Conservation (phyloP, 2,888 invertebrate species). For the Adelognathus sp. region DNA sequence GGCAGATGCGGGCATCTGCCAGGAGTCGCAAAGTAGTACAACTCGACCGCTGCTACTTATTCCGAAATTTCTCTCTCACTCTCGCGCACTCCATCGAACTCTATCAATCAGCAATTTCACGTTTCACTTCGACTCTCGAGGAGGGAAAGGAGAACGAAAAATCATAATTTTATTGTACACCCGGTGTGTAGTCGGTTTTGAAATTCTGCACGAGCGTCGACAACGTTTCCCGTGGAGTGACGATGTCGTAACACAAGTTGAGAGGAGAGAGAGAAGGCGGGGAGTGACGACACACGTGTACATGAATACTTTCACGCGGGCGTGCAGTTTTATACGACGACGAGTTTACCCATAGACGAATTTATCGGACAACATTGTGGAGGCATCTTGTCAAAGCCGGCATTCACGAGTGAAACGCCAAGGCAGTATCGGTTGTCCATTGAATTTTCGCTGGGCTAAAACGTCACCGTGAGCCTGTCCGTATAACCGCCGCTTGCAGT, state of each 20-base stretch:
- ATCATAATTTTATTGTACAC: too few species aligned
- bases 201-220: too few species aligned
- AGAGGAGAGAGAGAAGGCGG: neutral
- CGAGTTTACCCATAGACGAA: constrained; percentile 50
- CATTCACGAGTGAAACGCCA: constrained; percentile 38
- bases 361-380: constrained; percentile 57
- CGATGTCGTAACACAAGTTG: too few species aligned
- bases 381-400: constrained; percentile 46
- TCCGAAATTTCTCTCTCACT: constrained; percentile 37
- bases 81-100: constrained; percentile 54
- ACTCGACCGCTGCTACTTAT: constrained; percentile 53
- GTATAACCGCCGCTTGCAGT: too few species aligned
- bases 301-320: constrained; percentile 55
- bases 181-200: too few species aligned
- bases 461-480: constrained; percentile 39
- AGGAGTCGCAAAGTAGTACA: constrained; percentile 60
- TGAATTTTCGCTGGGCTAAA: too few species aligned
- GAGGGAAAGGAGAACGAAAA: neutral
- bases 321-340: constrained; percentile 32
- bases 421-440: constrained; percentile 50
- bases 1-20: constrained; percentile 70
- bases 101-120: constrained; percentile 47
- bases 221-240: too few species aligned
- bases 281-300: constrained; percentile 19
- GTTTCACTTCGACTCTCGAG: neutral